These are phyloP conservation scores for Nomada ferruginata DNA, from an alignment of 2,888 invertebrate species.

Conservation along the genomic window DNA sequence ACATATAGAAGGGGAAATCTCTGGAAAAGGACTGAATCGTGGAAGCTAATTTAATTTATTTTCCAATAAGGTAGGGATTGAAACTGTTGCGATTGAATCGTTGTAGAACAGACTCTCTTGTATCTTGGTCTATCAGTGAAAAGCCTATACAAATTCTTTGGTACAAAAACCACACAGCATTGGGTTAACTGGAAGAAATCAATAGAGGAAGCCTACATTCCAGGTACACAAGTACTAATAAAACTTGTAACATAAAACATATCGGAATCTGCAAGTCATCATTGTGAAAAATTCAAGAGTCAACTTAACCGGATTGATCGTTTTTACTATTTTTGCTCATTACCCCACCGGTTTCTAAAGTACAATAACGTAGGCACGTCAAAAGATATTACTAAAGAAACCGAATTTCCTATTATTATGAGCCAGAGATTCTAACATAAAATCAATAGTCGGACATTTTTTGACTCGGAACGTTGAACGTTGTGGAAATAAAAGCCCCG, in stretches of 20 bases:
- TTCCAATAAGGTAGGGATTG: constrained; percentile 17
- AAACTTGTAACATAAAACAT: neutral
- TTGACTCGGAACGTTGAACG: too few relatives aligned
- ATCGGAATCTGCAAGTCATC: too few relatives aligned
- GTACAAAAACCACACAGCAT: constrained; percentile 29
- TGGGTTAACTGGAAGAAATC: constrained; percentile 35
- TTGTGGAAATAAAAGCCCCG: too few relatives aligned
- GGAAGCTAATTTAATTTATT: constrained; percentile 6
- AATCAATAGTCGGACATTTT: too few relatives aligned
- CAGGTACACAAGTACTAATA: neutral
- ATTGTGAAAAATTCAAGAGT: too few relatives aligned
- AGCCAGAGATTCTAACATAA: too few relatives aligned
- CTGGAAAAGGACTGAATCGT: neutral
- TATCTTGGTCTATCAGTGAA: constrained; percentile 22
- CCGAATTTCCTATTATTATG: too few relatives aligned
- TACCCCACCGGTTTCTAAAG: too few relatives aligned
- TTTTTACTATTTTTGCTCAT: too few relatives aligned
- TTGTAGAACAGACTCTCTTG: constrained; percentile 11
- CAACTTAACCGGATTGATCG: too few relatives aligned
- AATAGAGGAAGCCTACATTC: constrained; percentile 14
- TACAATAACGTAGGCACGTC: too few relatives aligned
- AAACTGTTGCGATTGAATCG: neutral
- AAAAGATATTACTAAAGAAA: too few relatives aligned
- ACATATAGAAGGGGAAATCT: neutral
- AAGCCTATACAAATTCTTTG: constrained; percentile 42